Base-by-base conservation (phyloP, 2,113 vertebrate species). In the Mirza zaza region DNA sequence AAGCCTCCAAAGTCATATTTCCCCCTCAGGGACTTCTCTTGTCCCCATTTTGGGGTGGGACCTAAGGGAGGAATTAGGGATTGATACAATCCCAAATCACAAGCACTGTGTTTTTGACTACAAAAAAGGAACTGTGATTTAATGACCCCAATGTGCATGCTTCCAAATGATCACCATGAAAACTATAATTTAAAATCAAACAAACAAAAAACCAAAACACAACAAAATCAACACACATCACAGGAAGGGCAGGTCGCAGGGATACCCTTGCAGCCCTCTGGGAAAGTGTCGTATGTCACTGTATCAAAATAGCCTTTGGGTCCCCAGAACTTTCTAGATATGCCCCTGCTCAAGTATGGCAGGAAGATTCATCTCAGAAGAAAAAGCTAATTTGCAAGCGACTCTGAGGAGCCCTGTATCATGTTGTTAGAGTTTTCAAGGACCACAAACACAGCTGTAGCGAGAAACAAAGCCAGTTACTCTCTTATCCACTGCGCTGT, bases 401-500 rank as follows among this genome's bases (percentile, higher is more conserved):
- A 95, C 96, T 98, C 83, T 97, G 98, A 98, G 97, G 98, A 98
- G 97, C 97, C 96, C 97, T 98, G 75, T 86, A 89, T 97, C 90
- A 95, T 96, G 70, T 97, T 97, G 86, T 84, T 97, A 86, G 88
- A 83, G 91, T 98, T 94, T 79, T 75, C 98, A 98, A 97, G 98
- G 76, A 97, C 98, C 98, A 97, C 97, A 98, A 98, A 98, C 96
- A 98, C 97, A 98, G 97, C 98, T 97, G 97, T 96, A 97, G 97
- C 39, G 11, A 93, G 94, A 98, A 98, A 97, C 98, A 98, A 98
- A 98, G 97, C 97, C 97, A 98, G 98, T 98, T 98, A 98, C 98
- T 98, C 97, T 98, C 98, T 99, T 98, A 99, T 99, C 99, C 99
- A 99, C 99, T 99, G 99, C 99, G 99, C 99, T 99, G 99, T 99